Base-by-base conservation (phyloP, 2,888 invertebrate genomes). In the Synergus japonicus region DNA sequence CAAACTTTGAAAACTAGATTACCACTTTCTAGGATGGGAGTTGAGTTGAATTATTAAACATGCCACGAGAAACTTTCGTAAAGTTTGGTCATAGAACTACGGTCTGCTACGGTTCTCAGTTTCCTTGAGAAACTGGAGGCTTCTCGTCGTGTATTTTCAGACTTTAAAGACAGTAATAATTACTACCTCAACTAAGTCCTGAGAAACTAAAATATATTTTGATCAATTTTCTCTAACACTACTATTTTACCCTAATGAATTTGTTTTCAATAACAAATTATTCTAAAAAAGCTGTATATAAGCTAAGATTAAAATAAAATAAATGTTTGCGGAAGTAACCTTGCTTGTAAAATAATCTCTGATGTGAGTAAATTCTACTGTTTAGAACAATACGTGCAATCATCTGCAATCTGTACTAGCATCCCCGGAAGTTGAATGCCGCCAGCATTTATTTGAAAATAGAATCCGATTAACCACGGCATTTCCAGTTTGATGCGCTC, bases 391-490 rank as follows among this genome's bases (percentile, higher is more conserved):
- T 60, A 22, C 4, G 4, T 18, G 22, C 22, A 22, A 60, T 60
- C 60, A 60, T 22, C 18, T 9, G 10, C 10, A 60, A 1, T 60
- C 18, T 60, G 22, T 22, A 60, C 10, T 60, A 22, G 12, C 18
- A 60, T 10, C n/a, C 12, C 60, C 60, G 60, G 60, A 22, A 60
- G 60, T 4, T 60, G n/a, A 9, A 60, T 60, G n/a, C 44, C 66
- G 44, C 43, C 12, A 58, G 78, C 83, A 82, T 86, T 85, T 83
- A 82, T 84, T 83, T 83, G 77, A 81, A 83, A 86, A 86, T 85
- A 84, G 86, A 85, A 86, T 82, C 83, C 82, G 82, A 85, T 85
- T 83, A 79, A 77, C 77, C 77, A 18, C 37, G 64, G 78, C 76
- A 78, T 78, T 76, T 78, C 66, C 69, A 76, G 67, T 73, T 79